phyloP scores from a whole-genome alignment of 2,888 invertebrate genomes.

The Aspidiotus rigidus region DNA sequence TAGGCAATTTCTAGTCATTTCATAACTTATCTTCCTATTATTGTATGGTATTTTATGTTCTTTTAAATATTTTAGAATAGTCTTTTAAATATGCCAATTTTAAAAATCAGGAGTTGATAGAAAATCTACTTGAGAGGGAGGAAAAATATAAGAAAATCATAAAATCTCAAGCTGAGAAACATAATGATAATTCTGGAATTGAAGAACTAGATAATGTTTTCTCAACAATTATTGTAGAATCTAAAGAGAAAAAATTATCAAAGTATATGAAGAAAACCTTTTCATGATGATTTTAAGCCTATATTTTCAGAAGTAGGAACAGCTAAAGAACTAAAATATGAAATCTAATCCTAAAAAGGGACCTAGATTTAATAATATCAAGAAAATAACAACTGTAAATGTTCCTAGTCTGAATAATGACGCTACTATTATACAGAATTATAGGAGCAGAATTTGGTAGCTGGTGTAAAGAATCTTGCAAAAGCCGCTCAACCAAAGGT shows the following conservation, averaged over 20 bases:
- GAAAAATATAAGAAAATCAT: slow-evolving; percentile 11
- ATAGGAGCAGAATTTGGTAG: too few relatives aligned
- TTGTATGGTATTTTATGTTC: slow-evolving; percentile 16
- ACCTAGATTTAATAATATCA: slow-evolving; percentile 14
- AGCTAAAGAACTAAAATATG: slow-evolving; percentile 21
- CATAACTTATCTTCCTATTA: slow-evolving; percentile 14
- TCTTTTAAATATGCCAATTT: slow-evolving; percentile 13
- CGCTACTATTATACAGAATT: slow-evolving; percentile 3
- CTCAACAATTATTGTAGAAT: slow-evolving; percentile 24
- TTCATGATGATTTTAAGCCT: slow-evolving; percentile 22
- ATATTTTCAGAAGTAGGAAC: slow-evolving; percentile 19
- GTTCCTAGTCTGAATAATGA: slow-evolving; percentile 11
- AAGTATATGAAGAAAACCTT: slow-evolving; percentile 26
- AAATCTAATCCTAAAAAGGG: slow-evolving; percentile 30
- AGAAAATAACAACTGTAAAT: slow-evolving; percentile 13
- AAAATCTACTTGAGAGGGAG: slow-evolving; percentile 12
- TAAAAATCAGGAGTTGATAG: slow-evolving; percentile 7
- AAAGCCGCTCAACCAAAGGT: too few relatives aligned
- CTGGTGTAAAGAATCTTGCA: too few relatives aligned
- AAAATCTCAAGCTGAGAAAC: slow-evolving; percentile 16
- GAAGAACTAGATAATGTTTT: slow-evolving; percentile 28
- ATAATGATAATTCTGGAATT: slow-evolving; percentile 29
- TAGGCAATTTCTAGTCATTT: slow-evolving; percentile 15
- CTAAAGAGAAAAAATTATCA: slow-evolving; percentile 23
- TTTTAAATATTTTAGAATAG: slow-evolving; percentile 19